Evolutionary conservation across 2,888 invertebrate species (phyloP), one percentile per base, ranked within the genome.

Genomic region (Zygogramma bicolorata): DNA sequence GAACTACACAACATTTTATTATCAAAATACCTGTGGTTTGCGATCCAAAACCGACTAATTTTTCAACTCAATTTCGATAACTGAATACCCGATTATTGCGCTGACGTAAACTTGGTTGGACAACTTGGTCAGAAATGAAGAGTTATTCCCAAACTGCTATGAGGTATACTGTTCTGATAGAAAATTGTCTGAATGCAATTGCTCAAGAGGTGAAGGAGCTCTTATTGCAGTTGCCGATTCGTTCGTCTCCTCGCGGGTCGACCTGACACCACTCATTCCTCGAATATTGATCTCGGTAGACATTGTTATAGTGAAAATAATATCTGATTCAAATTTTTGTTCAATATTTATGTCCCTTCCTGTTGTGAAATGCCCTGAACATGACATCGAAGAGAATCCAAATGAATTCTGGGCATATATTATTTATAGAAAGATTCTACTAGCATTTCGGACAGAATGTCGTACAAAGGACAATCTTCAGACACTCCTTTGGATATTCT

Each of bases 161-260:
- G 13, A 40, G n/a, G 40, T 40, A 40, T 40, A 40, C 40, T 13
- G 59, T 31, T 59, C 59, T 29, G 59, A 59, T 59, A 59, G 27
- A 31, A 59, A 59, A 25, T 13, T 29, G 31, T 8, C 4, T 59
- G 29, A 59, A 31, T 59, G 31, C 31, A 29, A 59, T 59, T 27
- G 59, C 31, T 8, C 59, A 59, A 59, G 59, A 59, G 59, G 59
- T 13, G 59, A 31, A 59, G 59, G 59, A 59, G 59, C 59, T 59
- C 59, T 59, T 29, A 59, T 59, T 31, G 31, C 59, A 59, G 31
- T 59, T 27, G 3, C 13, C 3, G 59, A 59, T 59, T 59, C 59
- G 29, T 59, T 59, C n/a, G 59, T 59, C 59, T n/a, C n/a, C n/a
- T n/a, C n/a, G n/a, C n/a, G n/a, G n/a, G n/a, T n/a, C n/a, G n/a